Evolutionary conservation across 23 tunicate species (phyloP).

Genomic region (Diplosoma virens): DNA sequence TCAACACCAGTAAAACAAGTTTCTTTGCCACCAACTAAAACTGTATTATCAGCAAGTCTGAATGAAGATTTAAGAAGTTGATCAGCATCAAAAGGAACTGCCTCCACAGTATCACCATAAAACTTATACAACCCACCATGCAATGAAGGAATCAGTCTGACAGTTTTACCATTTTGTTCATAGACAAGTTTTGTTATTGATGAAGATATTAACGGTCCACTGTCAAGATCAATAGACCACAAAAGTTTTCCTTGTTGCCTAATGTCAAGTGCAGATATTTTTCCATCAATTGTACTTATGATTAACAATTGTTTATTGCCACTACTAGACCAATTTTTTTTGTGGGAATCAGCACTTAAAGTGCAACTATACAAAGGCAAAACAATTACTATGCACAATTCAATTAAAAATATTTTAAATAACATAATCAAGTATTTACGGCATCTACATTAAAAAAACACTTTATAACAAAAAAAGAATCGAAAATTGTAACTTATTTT

Average conservation of each 20-base stretch:
- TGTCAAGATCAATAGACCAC: conserved; percentile 41
- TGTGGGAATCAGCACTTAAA: background rate
- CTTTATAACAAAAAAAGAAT: too few species aligned
- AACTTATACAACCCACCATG: conserved; percentile 77
- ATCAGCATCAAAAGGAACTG: conserved; percentile 88
- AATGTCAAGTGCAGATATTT: conserved; percentile 53
- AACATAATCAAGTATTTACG: background rate
- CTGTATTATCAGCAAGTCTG: conserved; percentile 47
- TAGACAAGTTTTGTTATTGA: conserved; percentile 56
- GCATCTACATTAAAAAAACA: too few species aligned
- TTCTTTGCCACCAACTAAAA: conserved; percentile 79
- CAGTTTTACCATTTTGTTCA: conserved; percentile 70
- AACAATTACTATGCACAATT: background rate
- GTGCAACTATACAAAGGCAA: background rate
- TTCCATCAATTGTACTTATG: conserved; percentile 91
- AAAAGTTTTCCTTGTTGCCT: conserved; percentile 39
- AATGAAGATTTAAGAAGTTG: conserved; percentile 60
- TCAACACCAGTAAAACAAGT: conserved; percentile 70
- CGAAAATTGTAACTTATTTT: too few species aligned
- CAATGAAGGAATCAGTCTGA: conserved; percentile 79
- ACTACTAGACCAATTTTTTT: background rate
- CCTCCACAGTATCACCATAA: conserved; percentile 86
- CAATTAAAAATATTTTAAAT: background rate
- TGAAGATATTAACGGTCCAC: conserved; percentile 76
- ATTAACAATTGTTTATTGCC: conserved; percentile 43